Percentiles rank a stretch among this genome's conserved stretches.
Evolutionary conservation across 1,140 invertebrate species (phyloP).

Genomic region (Ericerus pela): DNA sequence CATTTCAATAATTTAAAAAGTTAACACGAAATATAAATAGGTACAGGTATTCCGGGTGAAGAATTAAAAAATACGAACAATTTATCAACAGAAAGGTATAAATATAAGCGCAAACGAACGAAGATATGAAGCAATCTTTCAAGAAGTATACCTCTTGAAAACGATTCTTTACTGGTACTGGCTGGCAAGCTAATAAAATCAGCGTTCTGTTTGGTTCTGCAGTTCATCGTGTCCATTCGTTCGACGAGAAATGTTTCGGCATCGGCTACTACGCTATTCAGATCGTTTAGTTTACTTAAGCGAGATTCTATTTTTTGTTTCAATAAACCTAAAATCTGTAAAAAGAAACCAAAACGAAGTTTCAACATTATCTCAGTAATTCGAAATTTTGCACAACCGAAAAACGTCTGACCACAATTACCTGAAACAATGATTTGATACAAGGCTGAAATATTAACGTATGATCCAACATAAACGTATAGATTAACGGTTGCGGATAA

Average conservation of each 20-base stretch:
- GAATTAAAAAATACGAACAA: too few species aligned
- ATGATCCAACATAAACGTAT: conserved; percentile 73
- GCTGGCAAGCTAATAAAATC: conserved; percentile 21
- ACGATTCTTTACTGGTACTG: conserved; percentile 29
- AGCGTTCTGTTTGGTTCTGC: conserved; percentile 25
- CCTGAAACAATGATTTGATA: conserved; percentile 79
- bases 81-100: too few species aligned
- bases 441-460: conserved; percentile 75
- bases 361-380: not conserved
- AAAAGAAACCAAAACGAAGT: conserved; percentile 22
- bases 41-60: too few species aligned
- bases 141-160: conserved; percentile 30
- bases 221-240: conserved; percentile 41
- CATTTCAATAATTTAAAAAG: not conserved
- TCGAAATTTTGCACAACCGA: not conserved
- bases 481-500: conserved; percentile 73
- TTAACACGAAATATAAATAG: too few species aligned
- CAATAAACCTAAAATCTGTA: conserved; percentile 61
- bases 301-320: conserved; percentile 72
- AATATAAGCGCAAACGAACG: too few species aligned
- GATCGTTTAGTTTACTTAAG: conserved; percentile 52
- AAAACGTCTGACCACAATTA: conserved; percentile 28
- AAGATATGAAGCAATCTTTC: too few species aligned
- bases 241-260: conserved; percentile 59
- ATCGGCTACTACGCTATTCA: conserved; percentile 49